Conservation (phyloP, 1,140 invertebrate species). For the Tetragnatha versicolor region DNA sequence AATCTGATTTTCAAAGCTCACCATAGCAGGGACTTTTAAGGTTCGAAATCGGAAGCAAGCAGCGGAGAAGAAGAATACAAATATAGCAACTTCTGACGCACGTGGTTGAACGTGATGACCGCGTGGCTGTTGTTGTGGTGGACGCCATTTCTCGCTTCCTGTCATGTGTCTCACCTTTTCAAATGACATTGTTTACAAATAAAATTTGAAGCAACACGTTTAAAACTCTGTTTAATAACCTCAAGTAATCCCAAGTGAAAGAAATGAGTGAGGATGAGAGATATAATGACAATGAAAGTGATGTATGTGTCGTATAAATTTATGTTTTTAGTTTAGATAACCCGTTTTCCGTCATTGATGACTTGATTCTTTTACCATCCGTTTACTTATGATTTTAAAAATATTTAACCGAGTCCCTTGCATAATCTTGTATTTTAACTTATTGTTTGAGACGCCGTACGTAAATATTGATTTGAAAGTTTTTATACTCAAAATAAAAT, state of each 20-base stretch:
- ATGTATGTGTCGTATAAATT: conserved; percentile 19
- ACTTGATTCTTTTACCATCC: no score
- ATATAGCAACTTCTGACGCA: conserved; percentile 22
- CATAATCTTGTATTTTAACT: no score
- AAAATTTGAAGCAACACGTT: background rate
- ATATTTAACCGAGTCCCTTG: no score
- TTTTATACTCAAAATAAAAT: no score
- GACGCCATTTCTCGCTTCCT: conserved; percentile 46
- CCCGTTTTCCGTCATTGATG: no score
- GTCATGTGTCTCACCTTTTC: background rate
- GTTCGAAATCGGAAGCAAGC: background rate
- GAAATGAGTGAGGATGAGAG: conserved; percentile 49
- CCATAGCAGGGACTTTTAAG: no score
- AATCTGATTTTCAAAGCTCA: no score
- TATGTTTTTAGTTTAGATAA: no score
- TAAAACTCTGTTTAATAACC: background rate
- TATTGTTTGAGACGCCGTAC: no score
- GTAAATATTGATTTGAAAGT: no score
- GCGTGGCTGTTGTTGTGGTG: conserved; percentile 48
- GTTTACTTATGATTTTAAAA: no score
- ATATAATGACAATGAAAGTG: conserved; percentile 37
- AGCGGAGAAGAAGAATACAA: background rate
- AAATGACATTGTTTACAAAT: background rate
- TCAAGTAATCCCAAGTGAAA: background rate
- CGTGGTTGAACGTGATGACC: conserved; percentile 46